Conservation (phyloP, 2,113 vertebrate genomes). For the Zosterops japonicus region DNA sequence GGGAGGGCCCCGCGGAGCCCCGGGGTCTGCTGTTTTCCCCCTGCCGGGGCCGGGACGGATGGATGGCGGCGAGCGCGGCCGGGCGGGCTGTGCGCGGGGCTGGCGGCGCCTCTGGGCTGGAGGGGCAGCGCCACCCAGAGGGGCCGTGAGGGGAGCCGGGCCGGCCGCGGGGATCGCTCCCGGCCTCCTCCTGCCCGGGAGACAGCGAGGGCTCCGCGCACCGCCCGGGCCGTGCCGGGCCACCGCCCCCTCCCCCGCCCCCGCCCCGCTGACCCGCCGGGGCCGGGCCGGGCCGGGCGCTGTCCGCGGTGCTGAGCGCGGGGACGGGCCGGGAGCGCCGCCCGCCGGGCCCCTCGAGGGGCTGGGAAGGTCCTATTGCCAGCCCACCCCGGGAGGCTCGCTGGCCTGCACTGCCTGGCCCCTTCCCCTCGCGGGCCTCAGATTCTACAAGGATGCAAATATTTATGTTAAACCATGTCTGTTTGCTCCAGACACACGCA, state of each 20-base stretch:
- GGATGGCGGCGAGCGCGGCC: background rate
- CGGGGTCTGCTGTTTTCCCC: background rate
- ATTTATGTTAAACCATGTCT: background rate
- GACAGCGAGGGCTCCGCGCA: rapidly evolving
- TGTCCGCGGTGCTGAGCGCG: slow-evolving; percentile 56
- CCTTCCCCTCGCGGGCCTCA: background rate
- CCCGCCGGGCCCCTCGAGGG: background rate
- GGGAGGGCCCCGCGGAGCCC: background rate
- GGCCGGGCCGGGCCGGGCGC: background rate
- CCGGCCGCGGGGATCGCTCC: background rate
- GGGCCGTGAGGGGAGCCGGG: background rate
- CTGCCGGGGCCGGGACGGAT: background rate
- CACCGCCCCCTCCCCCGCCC: rapidly evolving
- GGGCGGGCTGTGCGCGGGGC: background rate
- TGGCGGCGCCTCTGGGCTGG: slow-evolving; percentile 12
- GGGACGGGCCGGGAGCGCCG: background rate
- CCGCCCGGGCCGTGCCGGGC: background rate
- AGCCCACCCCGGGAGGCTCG: background rate
- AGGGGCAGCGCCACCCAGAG: slow-evolving; percentile 64
- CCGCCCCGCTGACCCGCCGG: too few relatives aligned
- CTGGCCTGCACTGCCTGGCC: background rate
- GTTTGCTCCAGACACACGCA: background rate
- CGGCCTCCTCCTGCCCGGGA: background rate
- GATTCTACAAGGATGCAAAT: background rate
- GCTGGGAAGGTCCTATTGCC: rapidly evolving